These are phyloP conservation scores for Protobothrops flavoviridis DNA, from an alignment of 2,113 vertebrate species.

Conservation along the genomic window DNA sequence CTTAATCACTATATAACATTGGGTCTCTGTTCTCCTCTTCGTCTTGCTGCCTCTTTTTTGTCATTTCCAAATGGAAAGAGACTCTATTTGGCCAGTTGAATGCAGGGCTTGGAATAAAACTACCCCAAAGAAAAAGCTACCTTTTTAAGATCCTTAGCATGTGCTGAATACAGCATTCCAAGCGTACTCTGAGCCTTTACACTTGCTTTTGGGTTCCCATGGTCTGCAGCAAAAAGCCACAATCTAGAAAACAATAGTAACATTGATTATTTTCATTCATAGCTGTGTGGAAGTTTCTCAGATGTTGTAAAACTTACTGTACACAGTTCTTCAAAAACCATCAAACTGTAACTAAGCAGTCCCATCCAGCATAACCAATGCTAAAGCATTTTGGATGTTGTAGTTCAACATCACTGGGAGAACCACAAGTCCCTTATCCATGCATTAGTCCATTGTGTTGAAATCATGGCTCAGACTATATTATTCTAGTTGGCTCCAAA, in stretches of 20 bases:
- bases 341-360: neutral
- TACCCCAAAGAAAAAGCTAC: constrained; percentile 47
- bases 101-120: neutral
- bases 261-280: neutral
- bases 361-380: neutral
- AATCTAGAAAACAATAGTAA: constrained; percentile 53
- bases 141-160: constrained; percentile 72
- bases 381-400: neutral
- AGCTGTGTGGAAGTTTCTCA: neutral
- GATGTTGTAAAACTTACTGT: neutral
- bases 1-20: neutral
- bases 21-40: neutral
- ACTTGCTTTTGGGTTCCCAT: constrained; percentile 78
- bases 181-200: constrained; percentile 77
- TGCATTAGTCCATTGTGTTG: neutral
- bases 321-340: neutral
- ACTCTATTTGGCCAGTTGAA: constrained; percentile 1
- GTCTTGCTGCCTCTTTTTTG: neutral
- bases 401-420: neutral
- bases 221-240: constrained; percentile 78
- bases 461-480: neutral
- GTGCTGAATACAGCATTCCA: constrained; percentile 76
- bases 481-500: neutral
- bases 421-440: neutral
- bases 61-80: neutral